phyloP scores from a whole-genome alignment of 2,113 vertebrate genomes.

The Corythornis vintsioides region DNA sequence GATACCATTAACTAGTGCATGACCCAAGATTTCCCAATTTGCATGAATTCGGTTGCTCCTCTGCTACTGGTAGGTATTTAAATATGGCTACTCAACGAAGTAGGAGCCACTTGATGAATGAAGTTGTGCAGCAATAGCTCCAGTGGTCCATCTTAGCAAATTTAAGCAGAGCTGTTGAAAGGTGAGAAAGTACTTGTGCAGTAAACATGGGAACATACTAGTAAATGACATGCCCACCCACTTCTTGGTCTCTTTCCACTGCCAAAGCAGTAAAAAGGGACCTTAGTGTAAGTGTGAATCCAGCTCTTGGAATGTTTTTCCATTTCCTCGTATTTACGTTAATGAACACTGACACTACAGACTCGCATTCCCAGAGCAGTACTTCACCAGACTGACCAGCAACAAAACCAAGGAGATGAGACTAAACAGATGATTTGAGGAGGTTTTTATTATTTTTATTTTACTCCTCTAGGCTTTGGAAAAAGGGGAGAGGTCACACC shows the following conservation, averaged over 20 bases:
- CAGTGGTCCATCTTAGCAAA: not conserved
- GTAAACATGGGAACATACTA: constrained; percentile 47
- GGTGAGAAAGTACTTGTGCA: constrained; percentile 25
- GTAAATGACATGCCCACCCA: constrained; percentile 61
- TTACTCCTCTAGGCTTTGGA: not conserved
- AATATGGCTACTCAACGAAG: not conserved
- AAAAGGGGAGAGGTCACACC: not conserved
- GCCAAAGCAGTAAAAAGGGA: constrained; percentile 62
- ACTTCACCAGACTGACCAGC: constrained; percentile 59
- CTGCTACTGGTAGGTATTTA: not conserved
- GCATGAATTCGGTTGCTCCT: not conserved
- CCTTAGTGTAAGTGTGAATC: constrained; percentile 51
- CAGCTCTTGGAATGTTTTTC: constrained; percentile 62
- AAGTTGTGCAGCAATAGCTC: constrained; percentile 4
- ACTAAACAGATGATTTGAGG: constrained; percentile 58
- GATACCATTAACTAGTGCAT: not conserved
- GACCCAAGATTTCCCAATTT: not conserved
- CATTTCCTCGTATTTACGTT: constrained; percentile 48
- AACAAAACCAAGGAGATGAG: constrained; percentile 71
- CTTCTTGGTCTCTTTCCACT: constrained; percentile 27
- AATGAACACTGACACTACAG: constrained; percentile 55
- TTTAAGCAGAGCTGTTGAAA: constrained; percentile 44
- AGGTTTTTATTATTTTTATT: not conserved
- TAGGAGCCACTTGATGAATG: constrained; percentile 34
- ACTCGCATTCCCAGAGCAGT: constrained; percentile 57